phyloP scores from a whole-genome alignment of 1,140 invertebrate genomes.

The Dermatophagoides farinae region DNA sequence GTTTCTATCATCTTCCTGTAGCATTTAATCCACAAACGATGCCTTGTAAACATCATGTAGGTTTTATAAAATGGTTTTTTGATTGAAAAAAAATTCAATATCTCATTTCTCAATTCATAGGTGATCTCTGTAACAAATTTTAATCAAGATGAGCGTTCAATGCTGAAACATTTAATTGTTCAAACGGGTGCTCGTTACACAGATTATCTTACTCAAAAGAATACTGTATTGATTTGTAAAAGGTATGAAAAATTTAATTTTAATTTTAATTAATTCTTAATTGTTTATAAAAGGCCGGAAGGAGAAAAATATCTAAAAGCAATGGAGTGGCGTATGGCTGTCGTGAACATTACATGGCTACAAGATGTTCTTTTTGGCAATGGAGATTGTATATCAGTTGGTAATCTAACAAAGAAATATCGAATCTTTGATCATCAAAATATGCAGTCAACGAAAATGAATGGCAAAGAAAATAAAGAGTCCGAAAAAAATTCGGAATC shows the following conservation, averaged over 20 bases:
- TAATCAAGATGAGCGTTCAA: conserved; percentile 51
- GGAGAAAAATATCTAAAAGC: conserved; percentile 71
- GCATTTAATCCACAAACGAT: conserved; percentile 40
- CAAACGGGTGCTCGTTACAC: conserved; percentile 61
- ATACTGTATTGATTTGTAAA: conserved; percentile 35
- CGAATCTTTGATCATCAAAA: conserved; percentile 45
- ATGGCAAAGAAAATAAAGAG: background rate
- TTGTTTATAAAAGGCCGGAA: conserved; percentile 39
- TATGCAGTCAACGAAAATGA: background rate
- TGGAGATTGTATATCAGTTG: conserved; percentile 44
- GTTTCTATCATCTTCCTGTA: conserved; percentile 68
- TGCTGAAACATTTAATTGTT: conserved; percentile 61
- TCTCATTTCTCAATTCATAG: conserved; percentile 19
- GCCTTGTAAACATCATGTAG: conserved; percentile 36
- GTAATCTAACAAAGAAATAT: conserved; percentile 59
- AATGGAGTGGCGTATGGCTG: conserved; percentile 56
- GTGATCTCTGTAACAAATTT: conserved; percentile 63
- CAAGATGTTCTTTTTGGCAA: conserved; percentile 79
- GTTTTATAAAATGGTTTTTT: background rate
- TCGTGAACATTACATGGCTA: conserved; percentile 81
- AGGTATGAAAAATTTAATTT: conserved; percentile 25
- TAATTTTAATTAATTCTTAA: conserved; percentile 5
- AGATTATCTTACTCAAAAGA: conserved; percentile 34
- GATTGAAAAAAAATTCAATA: background rate
- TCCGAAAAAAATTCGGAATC: background rate